Base-by-base conservation (phyloP, 2,113 vertebrate genomes). In the Sceloporus undulatus region DNA sequence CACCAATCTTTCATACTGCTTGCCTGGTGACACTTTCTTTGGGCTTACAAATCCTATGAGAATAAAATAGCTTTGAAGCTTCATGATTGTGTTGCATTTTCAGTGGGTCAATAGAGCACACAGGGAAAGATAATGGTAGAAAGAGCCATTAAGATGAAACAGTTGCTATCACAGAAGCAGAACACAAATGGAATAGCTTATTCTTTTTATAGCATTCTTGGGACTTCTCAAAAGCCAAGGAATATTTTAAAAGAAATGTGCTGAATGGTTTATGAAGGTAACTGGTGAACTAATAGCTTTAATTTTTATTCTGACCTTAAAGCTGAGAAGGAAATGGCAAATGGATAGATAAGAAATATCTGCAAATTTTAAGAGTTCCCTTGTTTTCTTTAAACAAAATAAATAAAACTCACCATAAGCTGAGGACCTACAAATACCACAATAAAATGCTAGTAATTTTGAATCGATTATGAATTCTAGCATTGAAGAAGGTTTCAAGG, bases 121-220 rank as follows among this genome's bases (percentile, higher is more conserved):
- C 52, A 91, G 65, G 88, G 88, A 90, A 80, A 85, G 34, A 88
- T 91, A 93, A 90, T 48, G 40, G n/a, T 42, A 92, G 89, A 91
- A 89, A 71, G 1, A 85, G 42, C 10, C 0, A 0, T 91, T 89
- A 92, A 85, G 62, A 85, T 92, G 66, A 94, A 94, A 80, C 79
- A 88, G 75, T 77, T 14, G 1, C 4, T 90, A 66, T 90, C 85
- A 90, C 4, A 77, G 66, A 93, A 40, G 71, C 54, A 87, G 34
- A 88, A 90, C n/a, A 83, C 1, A 81, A 82, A 56, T 11, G 82
- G 52, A 62, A 85, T 48, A 86, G 48, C 79, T 92, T 93, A 90
- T 81, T 62, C 91, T 95, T 77, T 42, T 91, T 82, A 89, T 82
- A 86, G 40, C 8, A 91, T 94, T 75, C 79, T 92, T 85, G 54